Conservation (phyloP, 1,140 invertebrate genomes). For the Drosophila fuyamai region DNA sequence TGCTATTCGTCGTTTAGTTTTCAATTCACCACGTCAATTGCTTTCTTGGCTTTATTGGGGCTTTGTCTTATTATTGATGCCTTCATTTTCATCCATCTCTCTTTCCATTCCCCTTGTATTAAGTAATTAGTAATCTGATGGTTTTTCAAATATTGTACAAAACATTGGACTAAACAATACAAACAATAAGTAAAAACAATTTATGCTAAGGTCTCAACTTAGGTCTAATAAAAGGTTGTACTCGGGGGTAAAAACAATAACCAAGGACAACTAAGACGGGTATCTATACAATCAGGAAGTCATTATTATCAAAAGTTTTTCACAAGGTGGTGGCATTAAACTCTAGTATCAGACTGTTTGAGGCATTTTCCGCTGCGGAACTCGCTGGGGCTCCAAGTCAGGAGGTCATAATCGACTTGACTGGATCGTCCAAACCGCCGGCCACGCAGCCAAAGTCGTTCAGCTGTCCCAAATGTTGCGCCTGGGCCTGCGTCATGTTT, state of each 20-base stretch:
- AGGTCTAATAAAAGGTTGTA: slow-evolving; percentile 50
- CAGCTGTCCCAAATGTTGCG: slow-evolving; percentile 58
- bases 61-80: slow-evolving; percentile 18
- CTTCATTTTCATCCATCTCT: slow-evolving; percentile 8
- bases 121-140: slow-evolving; percentile 21
- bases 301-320: slow-evolving; percentile 31
- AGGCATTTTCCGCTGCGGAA: slow-evolving; percentile 28
- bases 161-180: slow-evolving; percentile 76
- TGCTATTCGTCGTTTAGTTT: slow-evolving; percentile 78
- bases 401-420: slow-evolving; percentile 84
- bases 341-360: slow-evolving; percentile 78
- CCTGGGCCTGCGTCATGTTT: slow-evolving; percentile 48
- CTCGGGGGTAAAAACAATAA: slow-evolving; percentile 40
- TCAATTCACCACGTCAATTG: slow-evolving; percentile 73
- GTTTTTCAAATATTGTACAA: slow-evolving; percentile 56
- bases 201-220: slow-evolving; percentile 67
- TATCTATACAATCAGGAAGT: slow-evolving; percentile 64
- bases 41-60: slow-evolving; percentile 58
- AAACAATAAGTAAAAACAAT: slow-evolving; percentile 67
- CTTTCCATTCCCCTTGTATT: slow-evolving; percentile 15
- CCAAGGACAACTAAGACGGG: slow-evolving; percentile 45
- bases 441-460: slow-evolving; percentile 80
- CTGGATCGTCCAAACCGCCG: slow-evolving; percentile 76
- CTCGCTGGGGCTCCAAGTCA: slow-evolving; percentile 64
- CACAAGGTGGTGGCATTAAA: slow-evolving; percentile 80